Percentiles rank a stretch among this genome's conserved stretches.
These are phyloP conservation scores for Anastrepha ludens DNA, from an alignment of 1,140 invertebrate species.

Conservation along the genomic window DNA sequence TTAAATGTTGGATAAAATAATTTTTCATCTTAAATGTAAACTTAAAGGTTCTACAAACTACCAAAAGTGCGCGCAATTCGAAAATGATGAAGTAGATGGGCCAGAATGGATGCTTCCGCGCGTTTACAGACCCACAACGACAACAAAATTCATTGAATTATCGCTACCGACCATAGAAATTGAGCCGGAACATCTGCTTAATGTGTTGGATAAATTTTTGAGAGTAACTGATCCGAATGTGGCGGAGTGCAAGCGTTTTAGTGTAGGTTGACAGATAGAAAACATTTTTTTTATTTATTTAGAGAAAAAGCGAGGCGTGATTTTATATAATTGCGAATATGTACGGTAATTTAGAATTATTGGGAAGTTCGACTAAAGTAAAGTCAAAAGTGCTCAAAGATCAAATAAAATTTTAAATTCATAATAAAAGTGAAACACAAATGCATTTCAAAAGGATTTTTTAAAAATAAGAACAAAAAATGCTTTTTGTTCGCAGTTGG, in stretches of 20 bases:
- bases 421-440: no score
- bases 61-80: slow-evolving; percentile 26
- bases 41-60: slow-evolving; percentile 54
- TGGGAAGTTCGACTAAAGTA: no score
- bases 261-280: slow-evolving; percentile 29
- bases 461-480: no score
- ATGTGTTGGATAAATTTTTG: slow-evolving; percentile 82
- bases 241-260: slow-evolving; percentile 64
- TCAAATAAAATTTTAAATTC: no score
- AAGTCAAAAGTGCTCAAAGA: no score
- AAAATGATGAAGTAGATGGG: slow-evolving; percentile 56
- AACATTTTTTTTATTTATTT: no score
- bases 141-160: slow-evolving; percentile 54
- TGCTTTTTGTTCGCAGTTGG: no score
- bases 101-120: slow-evolving; percentile 58
- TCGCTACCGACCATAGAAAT: slow-evolving; percentile 18
- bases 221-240: slow-evolving; percentile 78
- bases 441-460: no score
- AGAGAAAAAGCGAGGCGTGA: no score
- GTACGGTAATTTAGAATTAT: no score
- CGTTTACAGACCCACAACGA: slow-evolving; percentile 56
- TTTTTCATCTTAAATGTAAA: slow-evolving; percentile 65
- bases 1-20: slow-evolving; percentile 77
- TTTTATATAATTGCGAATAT: no score
- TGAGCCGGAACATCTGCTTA: slow-evolving; percentile 63